phyloP scores from a whole-genome alignment of 37 sponge, comb jelly and placozoan species.

The Diacarnus erythraeanus region DNA sequence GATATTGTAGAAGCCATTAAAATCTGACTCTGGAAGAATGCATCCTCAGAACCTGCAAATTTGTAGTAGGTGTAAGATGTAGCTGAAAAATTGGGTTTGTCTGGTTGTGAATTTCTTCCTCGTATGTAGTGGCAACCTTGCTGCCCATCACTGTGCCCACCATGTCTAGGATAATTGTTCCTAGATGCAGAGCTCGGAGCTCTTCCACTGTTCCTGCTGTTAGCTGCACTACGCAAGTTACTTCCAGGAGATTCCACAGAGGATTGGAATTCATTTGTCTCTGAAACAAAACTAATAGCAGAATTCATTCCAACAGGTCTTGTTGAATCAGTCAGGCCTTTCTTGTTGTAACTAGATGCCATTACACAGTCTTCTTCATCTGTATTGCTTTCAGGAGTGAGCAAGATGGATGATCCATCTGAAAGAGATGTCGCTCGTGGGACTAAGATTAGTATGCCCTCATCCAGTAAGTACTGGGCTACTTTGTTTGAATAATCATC shows the following conservation, averaged over 20 bases:
- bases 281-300: background rate
- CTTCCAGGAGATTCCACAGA: background rate
- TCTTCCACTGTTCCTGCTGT: slow-evolving; percentile 1
- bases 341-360: background rate
- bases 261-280: background rate
- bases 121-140: no score
- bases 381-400: background rate
- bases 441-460: slow-evolving; percentile 29
- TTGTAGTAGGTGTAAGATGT: slow-evolving; percentile 24
- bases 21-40: slow-evolving; percentile 32
- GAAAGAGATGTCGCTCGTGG: background rate
- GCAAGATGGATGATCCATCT: background rate
- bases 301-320: background rate
- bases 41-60: slow-evolving; percentile 56
- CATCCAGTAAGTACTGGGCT: slow-evolving; percentile 43
- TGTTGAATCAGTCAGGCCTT: background rate
- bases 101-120: no score
- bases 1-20: slow-evolving; percentile 2
- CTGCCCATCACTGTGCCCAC: background rate
- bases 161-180: background rate
- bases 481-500: slow-evolving; percentile 32
- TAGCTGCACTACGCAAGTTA: background rate
- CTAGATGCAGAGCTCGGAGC: background rate
- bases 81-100: background rate
- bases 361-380: background rate